These are phyloP conservation scores for Dromaius novaehollandiae DNA, from an alignment of 2,113 vertebrate genomes.

Conservation along the genomic window DNA sequence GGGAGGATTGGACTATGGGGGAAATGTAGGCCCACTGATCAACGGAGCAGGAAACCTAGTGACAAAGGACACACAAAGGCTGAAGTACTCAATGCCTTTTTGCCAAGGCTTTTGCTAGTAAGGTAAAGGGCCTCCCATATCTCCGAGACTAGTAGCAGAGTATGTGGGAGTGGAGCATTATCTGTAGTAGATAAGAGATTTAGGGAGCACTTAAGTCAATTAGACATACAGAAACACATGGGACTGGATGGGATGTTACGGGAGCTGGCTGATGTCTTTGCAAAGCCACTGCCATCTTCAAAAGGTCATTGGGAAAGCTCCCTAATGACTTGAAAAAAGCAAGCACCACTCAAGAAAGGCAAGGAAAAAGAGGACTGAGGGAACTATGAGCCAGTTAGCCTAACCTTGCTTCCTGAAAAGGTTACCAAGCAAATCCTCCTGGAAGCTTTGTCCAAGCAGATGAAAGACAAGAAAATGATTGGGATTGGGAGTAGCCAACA, in stretches of 20 bases:
- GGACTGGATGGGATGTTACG: neutral
- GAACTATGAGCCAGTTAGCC: neutral
- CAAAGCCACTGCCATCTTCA: neutral
- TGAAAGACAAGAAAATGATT: neutral
- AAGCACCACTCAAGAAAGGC: neutral
- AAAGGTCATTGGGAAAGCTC: neutral
- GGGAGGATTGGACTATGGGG: neutral
- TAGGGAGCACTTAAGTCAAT: neutral
- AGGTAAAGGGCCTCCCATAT: neutral
- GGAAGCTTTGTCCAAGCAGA: neutral
- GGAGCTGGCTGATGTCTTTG: neutral
- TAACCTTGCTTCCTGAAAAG: neutral
- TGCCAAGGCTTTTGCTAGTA: neutral
- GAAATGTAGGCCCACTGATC: fast-evolving
- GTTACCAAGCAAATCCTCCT: neutral
- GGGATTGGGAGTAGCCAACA: neutral
- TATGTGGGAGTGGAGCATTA: neutral
- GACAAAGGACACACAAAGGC: neutral
- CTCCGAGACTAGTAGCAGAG: neutral
- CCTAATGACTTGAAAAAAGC: neutral
- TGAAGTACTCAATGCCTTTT: neutral
- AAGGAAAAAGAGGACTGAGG: neutral
- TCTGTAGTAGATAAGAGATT: neutral
- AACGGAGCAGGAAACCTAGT: neutral
- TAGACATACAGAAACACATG: neutral